Base-by-base conservation (phyloP, 2,888 invertebrate genomes). In the Oscheius sp. region DNA sequence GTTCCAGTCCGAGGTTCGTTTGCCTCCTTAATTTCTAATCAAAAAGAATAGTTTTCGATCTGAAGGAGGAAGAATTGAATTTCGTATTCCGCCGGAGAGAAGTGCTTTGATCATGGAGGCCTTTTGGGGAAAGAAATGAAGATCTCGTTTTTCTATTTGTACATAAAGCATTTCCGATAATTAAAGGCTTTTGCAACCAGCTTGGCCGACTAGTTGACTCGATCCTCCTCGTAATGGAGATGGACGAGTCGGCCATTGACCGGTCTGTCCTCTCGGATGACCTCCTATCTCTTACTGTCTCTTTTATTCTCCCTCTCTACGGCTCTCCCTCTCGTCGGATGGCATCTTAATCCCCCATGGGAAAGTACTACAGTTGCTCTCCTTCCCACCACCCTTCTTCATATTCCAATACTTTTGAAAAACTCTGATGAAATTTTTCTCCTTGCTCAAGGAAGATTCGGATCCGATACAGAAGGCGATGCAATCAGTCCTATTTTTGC, bases 61-160 rank as follows among this genome's bases (percentile, higher is more conserved):
- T n/a, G 70, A 70, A 22, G 45, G 50, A 24, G 73, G 67, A n/a
- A 61, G 68, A 9, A 68, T 73, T 17, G 73, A 73, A 24, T 73
- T 56, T 38, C 65, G 73, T 41, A 71, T 73, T 56, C 70, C 71
- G 0, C 73, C 73, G 14, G 73, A 71, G 33, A 61, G 56, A n/a
- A 70, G 70, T 49, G 68, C 73, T 8, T 57, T 67, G 32, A 68
- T 73, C n/a, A 50, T 73, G 22, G 71, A 71, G 28, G 44, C 71
- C 3, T 73, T 73, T 26, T 73, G 73, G 73, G 68, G 66, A n/a
- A 54, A 56, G 38, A 73, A 72, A 38, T 66, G 36, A 49, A 36
- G 28, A 30, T 50, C n/a, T 9, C 5, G 20, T 33, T 14, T 20
- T 3, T 33, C 24, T 47, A 47, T 41, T 41, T 41, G 41, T 41